These are phyloP conservation scores for Hyposmocoma kahamanoa DNA, from an alignment of 1,140 invertebrate genomes.

Conservation along the genomic window DNA sequence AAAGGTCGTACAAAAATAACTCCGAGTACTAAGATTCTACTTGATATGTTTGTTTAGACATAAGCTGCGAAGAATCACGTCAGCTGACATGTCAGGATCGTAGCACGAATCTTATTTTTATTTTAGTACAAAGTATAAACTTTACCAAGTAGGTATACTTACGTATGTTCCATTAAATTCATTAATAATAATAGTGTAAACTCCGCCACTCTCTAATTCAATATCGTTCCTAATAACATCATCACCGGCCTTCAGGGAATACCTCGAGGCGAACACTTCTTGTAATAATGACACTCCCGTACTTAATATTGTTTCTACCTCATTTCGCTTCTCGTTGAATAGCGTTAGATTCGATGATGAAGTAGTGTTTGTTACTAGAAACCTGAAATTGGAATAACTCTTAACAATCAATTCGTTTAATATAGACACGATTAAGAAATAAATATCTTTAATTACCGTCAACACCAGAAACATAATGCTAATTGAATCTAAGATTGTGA, in stretches of 20 bases:
- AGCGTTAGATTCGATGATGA: constrained; percentile 43
- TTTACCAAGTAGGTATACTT: constrained; percentile 16
- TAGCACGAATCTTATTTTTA: too few species aligned
- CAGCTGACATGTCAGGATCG: too few species aligned
- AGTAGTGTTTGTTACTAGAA: constrained; percentile 25
- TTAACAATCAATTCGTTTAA: too few species aligned
- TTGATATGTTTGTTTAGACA: too few species aligned
- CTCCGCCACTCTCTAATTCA: constrained; percentile 71
- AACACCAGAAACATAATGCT: too few species aligned
- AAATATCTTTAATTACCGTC: too few species aligned
- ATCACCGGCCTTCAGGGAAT: constrained; percentile 50
- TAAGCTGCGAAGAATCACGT: too few species aligned
- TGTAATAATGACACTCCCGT: constrained; percentile 38
- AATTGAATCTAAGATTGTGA: too few species aligned
- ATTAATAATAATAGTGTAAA: constrained; percentile 74
- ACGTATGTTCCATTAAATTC: constrained; percentile 30
- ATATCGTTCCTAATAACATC: constrained; percentile 32
- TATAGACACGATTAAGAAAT: too few species aligned
- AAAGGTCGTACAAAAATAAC: too few species aligned
- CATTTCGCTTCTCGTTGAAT: constrained; percentile 37
- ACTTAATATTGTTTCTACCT: constrained; percentile 34
- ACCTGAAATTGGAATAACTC: too few species aligned
- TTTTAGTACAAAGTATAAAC: constrained; percentile 5
- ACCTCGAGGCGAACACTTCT: constrained; percentile 52
- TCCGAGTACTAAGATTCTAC: too few species aligned